Percentiles rank a stretch among this genome's conserved stretches.
phyloP scores from a whole-genome alignment of 2,113 vertebrate species.

The Notarius quadriscutis region DNA sequence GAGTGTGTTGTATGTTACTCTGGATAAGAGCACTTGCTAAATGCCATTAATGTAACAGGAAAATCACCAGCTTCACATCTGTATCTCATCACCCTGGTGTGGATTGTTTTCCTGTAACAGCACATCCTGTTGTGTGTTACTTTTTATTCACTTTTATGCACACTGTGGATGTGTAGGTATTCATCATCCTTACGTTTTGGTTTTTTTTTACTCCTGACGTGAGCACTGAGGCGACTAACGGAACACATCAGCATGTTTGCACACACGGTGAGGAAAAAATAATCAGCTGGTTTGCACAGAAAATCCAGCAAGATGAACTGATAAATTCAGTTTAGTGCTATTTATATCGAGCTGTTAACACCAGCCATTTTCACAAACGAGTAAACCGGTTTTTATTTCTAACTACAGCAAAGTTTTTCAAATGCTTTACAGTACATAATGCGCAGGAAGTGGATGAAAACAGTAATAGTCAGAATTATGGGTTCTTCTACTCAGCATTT shows the following conservation, averaged over 20 bases:
- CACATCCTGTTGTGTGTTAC: background rate
- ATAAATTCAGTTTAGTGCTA: background rate
- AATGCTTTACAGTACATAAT: background rate
- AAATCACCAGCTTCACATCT: too few species aligned
- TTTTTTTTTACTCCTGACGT: background rate
- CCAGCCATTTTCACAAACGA: background rate
- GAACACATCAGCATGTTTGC: background rate
- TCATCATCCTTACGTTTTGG: background rate
- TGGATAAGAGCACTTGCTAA: too few species aligned
- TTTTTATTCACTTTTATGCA: background rate
- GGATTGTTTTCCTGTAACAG: background rate
- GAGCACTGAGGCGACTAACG: too few species aligned
- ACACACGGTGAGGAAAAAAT: background rate
- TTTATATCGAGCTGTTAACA: background rate
- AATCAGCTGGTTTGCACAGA: background rate
- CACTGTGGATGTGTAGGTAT: background rate
- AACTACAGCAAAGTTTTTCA: background rate
- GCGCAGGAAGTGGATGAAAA: background rate
- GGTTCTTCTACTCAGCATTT: background rate
- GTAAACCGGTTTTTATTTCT: background rate
- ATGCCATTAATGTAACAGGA: too few species aligned
- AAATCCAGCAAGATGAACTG: background rate
- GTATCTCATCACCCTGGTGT: background rate
- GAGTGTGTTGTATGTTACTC: too few species aligned
- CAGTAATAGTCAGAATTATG: background rate